Evolutionary conservation across 2,888 invertebrate genomes (phyloP).

Genomic region (Tubulanus polymorphus): DNA sequence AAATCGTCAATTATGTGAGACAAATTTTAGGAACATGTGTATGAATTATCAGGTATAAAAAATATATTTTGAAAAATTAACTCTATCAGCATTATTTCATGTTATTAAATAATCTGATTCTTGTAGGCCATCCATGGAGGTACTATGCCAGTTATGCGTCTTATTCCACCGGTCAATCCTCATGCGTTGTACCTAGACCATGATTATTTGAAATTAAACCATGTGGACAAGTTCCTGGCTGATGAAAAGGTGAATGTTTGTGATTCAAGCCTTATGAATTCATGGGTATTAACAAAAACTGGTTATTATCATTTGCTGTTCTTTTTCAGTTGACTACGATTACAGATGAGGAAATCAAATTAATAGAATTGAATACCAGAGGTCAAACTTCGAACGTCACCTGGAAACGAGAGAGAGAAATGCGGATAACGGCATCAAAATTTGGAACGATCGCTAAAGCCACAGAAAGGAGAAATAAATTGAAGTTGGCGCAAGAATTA

Average conservation of each 20-base stretch:
- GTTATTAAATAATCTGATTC: no score
- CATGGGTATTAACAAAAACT: no score
- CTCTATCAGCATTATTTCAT: no score
- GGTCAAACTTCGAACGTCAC: constrained; percentile 14
- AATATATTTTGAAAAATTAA: no score
- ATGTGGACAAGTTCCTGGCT: no score
- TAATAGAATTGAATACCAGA: constrained; percentile 14
- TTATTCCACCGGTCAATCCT: constrained; percentile 18
- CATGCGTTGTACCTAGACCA: constrained; percentile 19
- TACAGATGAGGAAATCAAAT: constrained; percentile 1
- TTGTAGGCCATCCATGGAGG: no score
- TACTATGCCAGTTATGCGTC: constrained; percentile 20
- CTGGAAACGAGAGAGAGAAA: constrained; percentile 17
- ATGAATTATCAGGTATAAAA: no score
- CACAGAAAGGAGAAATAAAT: neutral
- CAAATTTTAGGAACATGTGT: no score
- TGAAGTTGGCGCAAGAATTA: neutral
- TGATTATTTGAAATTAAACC: constrained; percentile 18
- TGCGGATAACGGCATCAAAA: constrained; percentile 17
- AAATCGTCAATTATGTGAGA: no score
- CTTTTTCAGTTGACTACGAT: constrained; percentile 11
- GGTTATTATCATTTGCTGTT: no score
- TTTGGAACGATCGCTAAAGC: constrained; percentile 17
- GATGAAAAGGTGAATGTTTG: no score
- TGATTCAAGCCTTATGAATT: no score